Evolutionary conservation across 2,888 invertebrate species (phyloP).

Genomic region (Dusona sp.): DNA sequence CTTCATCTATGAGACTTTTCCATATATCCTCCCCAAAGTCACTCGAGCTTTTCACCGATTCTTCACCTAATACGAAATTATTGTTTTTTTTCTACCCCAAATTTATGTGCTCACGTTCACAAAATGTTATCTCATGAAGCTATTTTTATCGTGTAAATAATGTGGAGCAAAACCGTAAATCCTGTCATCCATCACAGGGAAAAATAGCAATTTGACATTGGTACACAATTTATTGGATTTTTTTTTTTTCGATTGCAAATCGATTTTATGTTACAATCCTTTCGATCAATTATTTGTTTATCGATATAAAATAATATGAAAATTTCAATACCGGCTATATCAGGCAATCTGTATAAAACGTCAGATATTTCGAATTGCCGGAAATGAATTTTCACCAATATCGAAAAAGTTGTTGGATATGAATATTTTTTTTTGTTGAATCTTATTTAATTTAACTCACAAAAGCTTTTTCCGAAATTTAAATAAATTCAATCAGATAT

Average conservation of each 20-base stretch:
- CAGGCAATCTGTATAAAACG: neutral
- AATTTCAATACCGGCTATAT: neutral
- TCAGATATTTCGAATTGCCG: neutral
- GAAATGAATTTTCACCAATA: neutral
- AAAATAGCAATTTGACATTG: neutral
- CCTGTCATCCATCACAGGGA: neutral
- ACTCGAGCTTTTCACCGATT: neutral
- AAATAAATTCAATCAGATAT: neutral
- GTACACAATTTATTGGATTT: neutral
- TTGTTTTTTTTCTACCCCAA: conserved; percentile 5
- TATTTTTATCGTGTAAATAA: neutral
- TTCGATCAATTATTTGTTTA: too few relatives aligned
- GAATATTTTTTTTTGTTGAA: neutral
- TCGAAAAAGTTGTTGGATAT: neutral
- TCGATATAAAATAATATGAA: neutral
- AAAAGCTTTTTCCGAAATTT: neutral
- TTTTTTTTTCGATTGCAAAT: too few relatives aligned
- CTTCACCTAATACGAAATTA: conserved; percentile 25
- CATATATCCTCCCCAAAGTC: neutral
- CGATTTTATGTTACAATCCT: too few relatives aligned
- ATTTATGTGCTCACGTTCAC: neutral
- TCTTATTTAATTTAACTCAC: neutral
- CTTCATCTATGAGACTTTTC: conserved; percentile 6
- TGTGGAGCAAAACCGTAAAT: neutral
- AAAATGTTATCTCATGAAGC: conserved; percentile 2